Evolutionary conservation across 2,113 vertebrate species (phyloP).

Genomic region (Columbina picui): DNA sequence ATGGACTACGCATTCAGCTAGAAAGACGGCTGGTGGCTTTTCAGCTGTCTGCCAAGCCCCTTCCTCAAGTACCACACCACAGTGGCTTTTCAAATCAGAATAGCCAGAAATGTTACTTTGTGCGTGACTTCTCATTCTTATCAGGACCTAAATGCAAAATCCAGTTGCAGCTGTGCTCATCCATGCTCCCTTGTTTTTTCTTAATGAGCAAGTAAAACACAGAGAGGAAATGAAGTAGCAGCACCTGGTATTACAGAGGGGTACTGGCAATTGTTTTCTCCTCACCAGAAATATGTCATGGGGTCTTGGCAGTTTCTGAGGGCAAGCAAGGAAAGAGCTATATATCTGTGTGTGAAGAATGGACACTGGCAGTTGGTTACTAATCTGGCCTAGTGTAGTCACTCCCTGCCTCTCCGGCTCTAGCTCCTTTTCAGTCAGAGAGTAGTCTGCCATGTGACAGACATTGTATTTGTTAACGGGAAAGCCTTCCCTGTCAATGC

Average conservation of each 20-base stretch:
- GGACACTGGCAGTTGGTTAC: not conserved
- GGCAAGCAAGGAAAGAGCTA: too few species aligned
- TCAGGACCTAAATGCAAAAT: not conserved
- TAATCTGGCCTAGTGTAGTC: not conserved
- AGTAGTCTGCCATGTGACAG: not conserved
- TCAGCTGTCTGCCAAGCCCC: not conserved
- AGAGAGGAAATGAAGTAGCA: not conserved
- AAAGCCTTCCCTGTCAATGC: too few species aligned
- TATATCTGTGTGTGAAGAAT: fast-evolving
- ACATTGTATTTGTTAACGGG: fast-evolving
- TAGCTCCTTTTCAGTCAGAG: fast-evolving
- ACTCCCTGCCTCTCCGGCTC: fast-evolving
- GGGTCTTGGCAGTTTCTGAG: not conserved
- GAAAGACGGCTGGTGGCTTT: too few species aligned
- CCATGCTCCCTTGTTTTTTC: not conserved
- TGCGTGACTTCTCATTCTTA: fast-evolving
- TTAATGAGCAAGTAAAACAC: too few species aligned
- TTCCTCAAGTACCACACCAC: not conserved
- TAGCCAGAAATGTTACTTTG: not conserved
- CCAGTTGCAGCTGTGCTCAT: fast-evolving
- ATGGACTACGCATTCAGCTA: fast-evolving
- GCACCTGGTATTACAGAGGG: not conserved
- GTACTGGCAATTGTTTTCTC: not conserved
- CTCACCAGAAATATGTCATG: not conserved
- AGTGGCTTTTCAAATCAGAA: not conserved